A percentile compares a stretch with the other conserved stretches of the same genome.
phyloP scores from a whole-genome alignment of 1,140 invertebrate species.

The Drosophila biarmipes region DNA sequence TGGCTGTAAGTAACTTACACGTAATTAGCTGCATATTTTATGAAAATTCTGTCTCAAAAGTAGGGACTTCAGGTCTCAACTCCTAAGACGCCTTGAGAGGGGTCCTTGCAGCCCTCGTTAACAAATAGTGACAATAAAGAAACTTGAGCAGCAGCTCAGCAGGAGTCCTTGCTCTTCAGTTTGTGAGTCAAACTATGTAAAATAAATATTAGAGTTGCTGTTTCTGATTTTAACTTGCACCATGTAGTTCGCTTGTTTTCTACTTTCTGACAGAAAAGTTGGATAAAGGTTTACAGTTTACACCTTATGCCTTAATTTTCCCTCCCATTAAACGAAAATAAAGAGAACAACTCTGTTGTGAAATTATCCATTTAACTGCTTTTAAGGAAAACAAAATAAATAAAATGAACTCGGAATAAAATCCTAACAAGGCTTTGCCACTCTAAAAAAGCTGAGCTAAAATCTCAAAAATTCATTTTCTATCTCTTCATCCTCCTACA shows the following conservation, averaged over 20 bases:
- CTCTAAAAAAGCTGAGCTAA: not conserved
- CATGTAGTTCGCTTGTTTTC: not conserved
- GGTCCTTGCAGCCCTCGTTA: slow-evolving; percentile 2
- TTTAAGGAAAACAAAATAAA: not conserved
- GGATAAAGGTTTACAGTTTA: not conserved
- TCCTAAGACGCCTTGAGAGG: slow-evolving; percentile 2
- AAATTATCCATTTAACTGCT: not conserved
- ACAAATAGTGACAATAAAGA: slow-evolving; percentile 36
- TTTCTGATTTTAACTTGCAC: slow-evolving; percentile 6
- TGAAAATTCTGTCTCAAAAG: slow-evolving; percentile 47
- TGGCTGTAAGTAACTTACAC: slow-evolving; percentile 62
- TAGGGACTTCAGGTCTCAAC: slow-evolving; percentile 5
- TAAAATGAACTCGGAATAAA: not conserved
- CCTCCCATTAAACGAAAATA: not conserved
- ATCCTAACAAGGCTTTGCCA: not conserved
- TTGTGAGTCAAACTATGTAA: slow-evolving; percentile 8
- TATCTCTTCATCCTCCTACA: not conserved
- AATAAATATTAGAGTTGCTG: slow-evolving; percentile 23
- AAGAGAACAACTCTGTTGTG: not conserved
- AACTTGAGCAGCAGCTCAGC: slow-evolving; percentile 16
- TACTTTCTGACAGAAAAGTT: not conserved
- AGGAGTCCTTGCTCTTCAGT: not conserved
- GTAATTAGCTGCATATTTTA: slow-evolving; percentile 79
- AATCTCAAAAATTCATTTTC: not conserved
- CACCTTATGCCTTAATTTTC: too few relatives aligned